A percentile compares a stretch with the other conserved stretches of the same genome.
Conservation (phyloP, 2,888 invertebrate genomes). For the Uropetala carovei region DNA sequence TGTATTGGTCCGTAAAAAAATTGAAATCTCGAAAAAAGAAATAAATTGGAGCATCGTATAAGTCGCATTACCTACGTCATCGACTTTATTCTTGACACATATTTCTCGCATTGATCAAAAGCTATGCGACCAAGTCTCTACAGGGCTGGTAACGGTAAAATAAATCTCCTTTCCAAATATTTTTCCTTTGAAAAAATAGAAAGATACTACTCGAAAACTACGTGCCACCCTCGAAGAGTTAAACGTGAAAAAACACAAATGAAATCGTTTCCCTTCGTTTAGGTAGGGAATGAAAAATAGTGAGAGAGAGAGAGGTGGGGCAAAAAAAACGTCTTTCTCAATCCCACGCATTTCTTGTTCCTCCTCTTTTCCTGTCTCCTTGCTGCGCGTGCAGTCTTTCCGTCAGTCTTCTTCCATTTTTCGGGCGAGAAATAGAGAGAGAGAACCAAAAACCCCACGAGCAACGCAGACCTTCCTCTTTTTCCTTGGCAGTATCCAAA, state of each 20-base stretch:
- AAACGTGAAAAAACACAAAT: neutral
- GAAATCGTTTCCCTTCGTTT: neutral
- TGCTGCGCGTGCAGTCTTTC: neutral
- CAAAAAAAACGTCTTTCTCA: neutral
- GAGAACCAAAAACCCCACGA: neutral
- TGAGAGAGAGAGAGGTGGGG: neutral
- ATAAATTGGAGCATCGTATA: no score
- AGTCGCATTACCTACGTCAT: no score
- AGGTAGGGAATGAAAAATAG: neutral
- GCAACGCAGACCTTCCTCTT: neutral
- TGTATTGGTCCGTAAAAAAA: no score
- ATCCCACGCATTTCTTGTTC: slow-evolving; percentile 8
- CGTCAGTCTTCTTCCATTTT: slow-evolving; percentile 16
- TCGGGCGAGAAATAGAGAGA: neutral
- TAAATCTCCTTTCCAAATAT: no score
- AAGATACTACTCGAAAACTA: neutral
- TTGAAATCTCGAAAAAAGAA: no score
- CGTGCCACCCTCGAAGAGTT: neutral
- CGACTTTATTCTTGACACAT: no score
- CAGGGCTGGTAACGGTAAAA: no score
- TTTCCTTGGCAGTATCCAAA: slow-evolving; percentile 30
- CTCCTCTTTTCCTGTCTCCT: neutral
- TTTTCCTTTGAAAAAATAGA: no score
- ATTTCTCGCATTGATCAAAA: no score
- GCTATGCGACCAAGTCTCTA: no score